These are phyloP conservation scores for Sebastes cheni DNA, from an alignment of 2,797 vertebrate species.

Conservation along the genomic window DNA sequence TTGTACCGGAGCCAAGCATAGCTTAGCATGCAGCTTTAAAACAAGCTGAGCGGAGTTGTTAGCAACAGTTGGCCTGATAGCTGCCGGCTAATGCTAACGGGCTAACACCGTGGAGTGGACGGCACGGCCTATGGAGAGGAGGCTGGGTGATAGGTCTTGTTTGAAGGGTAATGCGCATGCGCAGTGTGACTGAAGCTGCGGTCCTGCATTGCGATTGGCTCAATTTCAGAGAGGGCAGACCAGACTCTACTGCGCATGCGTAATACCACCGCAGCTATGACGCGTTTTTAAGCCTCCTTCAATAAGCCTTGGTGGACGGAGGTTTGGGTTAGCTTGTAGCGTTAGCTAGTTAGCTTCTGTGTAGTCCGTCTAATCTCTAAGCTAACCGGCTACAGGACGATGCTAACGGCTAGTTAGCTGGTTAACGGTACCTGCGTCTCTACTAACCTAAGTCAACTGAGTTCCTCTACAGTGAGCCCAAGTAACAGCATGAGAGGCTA, in stretches of 20 bases:
- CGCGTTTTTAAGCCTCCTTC: too few relatives aligned
- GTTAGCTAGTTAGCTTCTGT: neutral
- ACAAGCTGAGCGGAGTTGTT: neutral
- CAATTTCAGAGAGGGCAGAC: too few relatives aligned
- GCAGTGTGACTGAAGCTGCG: too few relatives aligned
- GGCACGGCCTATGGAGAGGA: too few relatives aligned
- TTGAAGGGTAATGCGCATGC: too few relatives aligned
- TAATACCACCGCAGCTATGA: too few relatives aligned
- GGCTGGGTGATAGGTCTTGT: too few relatives aligned
- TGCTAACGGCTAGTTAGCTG: neutral
- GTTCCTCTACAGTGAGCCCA: neutral
- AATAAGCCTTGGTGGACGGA: too few relatives aligned
- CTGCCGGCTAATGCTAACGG: constrained; percentile 25
- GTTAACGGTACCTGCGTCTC: neutral
- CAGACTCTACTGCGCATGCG: too few relatives aligned
- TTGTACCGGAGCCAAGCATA: neutral
- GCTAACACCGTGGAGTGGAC: neutral
- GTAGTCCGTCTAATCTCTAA: neutral
- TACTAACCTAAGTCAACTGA: neutral
- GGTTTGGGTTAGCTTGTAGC: neutral
- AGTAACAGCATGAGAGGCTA: neutral
- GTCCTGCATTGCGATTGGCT: too few relatives aligned
- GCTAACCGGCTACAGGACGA: neutral
- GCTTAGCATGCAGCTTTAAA: neutral
- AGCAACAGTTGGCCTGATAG: constrained; percentile 55